A percentile compares a stretch with the other conserved stretches of the same genome.
Conservation (phyloP, 2,888 invertebrate species). For the Antitype chi region DNA sequence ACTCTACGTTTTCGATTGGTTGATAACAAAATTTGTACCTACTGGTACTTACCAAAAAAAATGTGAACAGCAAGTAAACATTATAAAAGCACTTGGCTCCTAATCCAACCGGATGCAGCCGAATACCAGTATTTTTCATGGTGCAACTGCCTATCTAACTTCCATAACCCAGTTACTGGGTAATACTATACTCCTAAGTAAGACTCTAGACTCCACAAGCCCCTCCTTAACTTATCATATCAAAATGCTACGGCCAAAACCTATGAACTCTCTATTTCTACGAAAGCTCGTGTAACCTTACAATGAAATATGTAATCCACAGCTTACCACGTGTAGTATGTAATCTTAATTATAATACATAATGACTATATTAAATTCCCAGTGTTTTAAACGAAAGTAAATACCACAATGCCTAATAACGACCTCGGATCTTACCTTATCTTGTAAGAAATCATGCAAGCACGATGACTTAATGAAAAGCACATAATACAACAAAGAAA, state of each 20-base stretch:
- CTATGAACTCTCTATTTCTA: conserved; percentile 36
- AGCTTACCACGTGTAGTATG: conserved; percentile 50
- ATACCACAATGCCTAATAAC: conserved; percentile 66
- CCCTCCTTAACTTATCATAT: background rate
- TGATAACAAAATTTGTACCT: background rate
- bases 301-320: conserved; percentile 41
- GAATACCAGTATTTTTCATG: too few relatives aligned
- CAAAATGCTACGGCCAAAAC: background rate
- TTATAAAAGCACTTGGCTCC: background rate
- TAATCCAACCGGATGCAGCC: too few relatives aligned
- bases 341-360: conserved; percentile 54
- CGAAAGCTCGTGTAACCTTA: conserved; percentile 18
- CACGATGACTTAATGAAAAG: conserved; percentile 58
- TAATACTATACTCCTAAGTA: too few relatives aligned
- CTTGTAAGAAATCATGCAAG: conserved; percentile 56
- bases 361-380: conserved; percentile 61
- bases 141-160: too few relatives aligned
- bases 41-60: background rate
- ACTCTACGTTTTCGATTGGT: background rate
- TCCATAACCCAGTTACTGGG: too few relatives aligned
- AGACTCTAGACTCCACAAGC: too few relatives aligned
- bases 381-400: conserved; percentile 67
- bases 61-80: background rate
- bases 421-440: conserved; percentile 43
- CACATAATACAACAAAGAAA: conserved; percentile 57